A percentile compares a stretch with the other conserved stretches of the same genome.
phyloP scores from a whole-genome alignment of 2,113 vertebrate genomes.

The Butorides virescens region DNA sequence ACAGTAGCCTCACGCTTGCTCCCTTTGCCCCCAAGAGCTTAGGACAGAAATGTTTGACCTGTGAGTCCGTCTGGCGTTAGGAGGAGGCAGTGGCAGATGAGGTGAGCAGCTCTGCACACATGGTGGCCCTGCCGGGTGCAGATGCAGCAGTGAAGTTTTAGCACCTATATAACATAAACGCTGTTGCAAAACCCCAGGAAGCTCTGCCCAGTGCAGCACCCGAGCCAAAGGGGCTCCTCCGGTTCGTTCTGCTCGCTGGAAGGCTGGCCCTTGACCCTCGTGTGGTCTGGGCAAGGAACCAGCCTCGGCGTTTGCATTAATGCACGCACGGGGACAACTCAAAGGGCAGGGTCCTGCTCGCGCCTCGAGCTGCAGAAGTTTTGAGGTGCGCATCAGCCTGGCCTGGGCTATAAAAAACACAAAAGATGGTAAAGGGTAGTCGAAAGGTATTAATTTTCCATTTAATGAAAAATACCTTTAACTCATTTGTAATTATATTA shows the following conservation, averaged over 20 bases:
- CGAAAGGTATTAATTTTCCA: not conserved
- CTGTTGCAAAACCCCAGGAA: not conserved
- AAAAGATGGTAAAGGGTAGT: not conserved
- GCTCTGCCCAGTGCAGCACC: not conserved
- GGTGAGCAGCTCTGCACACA: not conserved
- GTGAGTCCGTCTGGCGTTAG: not conserved
- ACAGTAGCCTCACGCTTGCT: not conserved
- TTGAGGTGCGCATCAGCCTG: rapidly evolving
- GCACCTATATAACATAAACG: not conserved
- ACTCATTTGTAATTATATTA: not conserved
- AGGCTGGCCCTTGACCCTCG: not conserved
- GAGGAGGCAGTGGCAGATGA: not conserved
- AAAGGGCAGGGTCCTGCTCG: not conserved
- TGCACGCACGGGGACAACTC: not conserved
- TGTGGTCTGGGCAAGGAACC: not conserved
- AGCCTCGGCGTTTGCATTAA: not conserved
- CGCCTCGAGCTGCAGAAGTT: not conserved
- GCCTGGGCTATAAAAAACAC: not conserved
- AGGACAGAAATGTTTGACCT: not conserved
- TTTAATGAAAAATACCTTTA: not conserved
- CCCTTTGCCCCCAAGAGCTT: not conserved
- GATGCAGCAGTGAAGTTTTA: not conserved
- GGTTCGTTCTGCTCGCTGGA: not conserved
- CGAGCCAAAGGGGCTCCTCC: not conserved
- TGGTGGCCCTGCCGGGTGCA: not conserved